Evolutionary conservation across 2,888 invertebrate species (phyloP).

Genomic region (Stenurella melanura): DNA sequence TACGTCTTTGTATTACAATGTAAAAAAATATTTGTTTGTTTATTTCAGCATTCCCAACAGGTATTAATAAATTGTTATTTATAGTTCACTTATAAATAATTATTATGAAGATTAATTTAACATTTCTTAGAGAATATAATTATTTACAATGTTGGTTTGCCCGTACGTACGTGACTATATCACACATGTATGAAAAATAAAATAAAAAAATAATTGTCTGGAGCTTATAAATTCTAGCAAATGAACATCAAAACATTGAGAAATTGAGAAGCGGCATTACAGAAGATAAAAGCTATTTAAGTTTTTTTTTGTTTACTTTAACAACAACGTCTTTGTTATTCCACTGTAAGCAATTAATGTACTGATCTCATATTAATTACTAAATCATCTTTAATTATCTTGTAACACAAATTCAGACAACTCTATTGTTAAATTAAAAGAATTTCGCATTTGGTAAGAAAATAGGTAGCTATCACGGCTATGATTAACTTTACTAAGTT

Average conservation of each 20-base stretch:
- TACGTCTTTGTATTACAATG: no score
- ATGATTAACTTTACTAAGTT: not conserved
- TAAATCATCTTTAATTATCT: not conserved
- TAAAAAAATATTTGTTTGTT: not conserved
- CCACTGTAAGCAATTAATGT: not conserved
- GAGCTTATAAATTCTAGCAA: not conserved
- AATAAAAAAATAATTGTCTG: conserved; percentile 3
- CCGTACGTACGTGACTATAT: not conserved
- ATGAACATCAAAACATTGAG: not conserved
- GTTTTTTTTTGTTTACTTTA: not conserved
- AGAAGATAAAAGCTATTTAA: conserved; percentile 7
- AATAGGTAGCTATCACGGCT: not conserved
- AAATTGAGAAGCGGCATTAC: conserved; percentile 12
- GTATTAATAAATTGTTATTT: not conserved
- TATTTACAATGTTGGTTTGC: conserved; percentile 1
- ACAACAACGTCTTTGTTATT: not conserved
- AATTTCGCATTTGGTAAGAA: no score
- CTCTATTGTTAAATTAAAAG: not conserved
- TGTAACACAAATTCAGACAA: not conserved
- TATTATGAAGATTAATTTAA: conserved; percentile 11
- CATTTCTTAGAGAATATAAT: conserved; percentile 1
- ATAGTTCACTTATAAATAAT: not conserved
- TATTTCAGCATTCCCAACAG: not conserved
- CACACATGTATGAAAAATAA: not conserved
- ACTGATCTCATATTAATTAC: not conserved